Base-by-base conservation (phyloP, 2,888 invertebrate genomes). In the Nephrotoma flavescens region DNA sequence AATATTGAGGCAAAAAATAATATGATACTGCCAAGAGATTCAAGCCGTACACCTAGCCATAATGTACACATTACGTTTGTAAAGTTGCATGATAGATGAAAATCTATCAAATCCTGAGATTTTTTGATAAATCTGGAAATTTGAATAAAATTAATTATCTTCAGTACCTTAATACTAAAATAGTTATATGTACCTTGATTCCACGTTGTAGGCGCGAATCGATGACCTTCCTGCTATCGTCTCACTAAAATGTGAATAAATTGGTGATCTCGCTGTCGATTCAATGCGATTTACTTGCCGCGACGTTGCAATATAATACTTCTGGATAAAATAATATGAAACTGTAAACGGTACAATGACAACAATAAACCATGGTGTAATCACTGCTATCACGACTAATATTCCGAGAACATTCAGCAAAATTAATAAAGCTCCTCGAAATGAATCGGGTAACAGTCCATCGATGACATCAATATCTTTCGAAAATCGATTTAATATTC, bases 401-500 rank as follows among this genome's bases (percentile, higher is more conserved):
- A 87, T 89, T 41, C 87, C 89, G 41, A 88, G 84, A 85, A 89
- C 89, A 88, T 88, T 31, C 15, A 86, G 41, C 11, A 44, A 44
- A 0, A 85, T 85, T 31, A 85, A 15, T 41, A 86, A 12, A 42
- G 57, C 44, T 9, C n/a, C 45, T 0, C 19, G 47, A 52, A 87
- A 83, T n/a, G 85, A 45, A 86, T 86, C 87, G 9, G 93, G 93
- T 88, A 94, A 90, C 87, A 92, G 90, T 88, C 92, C 92, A 90
- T 94, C 94, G 89, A 94, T 90, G 88, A 92, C 92, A 89, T 93
- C 93, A 88, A 94, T 90, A 90, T 94, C 94, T 91, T 93, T 93
- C 87, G 93, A 92, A 90, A 94, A 93, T 87, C 94, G 92, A 90
- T 93, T 93, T 71, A 94, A 91, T 88, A 94, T 92, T 89, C 94